Conservation (phyloP, 2,888 invertebrate genomes). For the Scaptomyza caliginosa region DNA sequence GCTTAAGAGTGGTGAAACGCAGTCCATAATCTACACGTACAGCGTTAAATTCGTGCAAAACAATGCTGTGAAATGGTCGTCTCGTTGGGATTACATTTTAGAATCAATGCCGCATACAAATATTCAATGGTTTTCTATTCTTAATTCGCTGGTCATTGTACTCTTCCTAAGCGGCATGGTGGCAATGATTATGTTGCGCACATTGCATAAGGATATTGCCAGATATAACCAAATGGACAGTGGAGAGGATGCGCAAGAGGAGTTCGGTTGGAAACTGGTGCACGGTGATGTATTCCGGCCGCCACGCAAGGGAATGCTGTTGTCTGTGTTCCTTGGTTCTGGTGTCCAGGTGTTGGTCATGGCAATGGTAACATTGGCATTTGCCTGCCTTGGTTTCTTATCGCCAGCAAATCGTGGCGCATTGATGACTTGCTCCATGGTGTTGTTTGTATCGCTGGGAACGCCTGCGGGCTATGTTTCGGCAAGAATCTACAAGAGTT, state of each 20-base stretch:
- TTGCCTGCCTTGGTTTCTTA: slow-evolving; percentile 99
- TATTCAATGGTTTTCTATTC: slow-evolving; percentile 99
- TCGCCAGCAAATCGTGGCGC: slow-evolving; percentile 99
- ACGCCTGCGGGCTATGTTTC: slow-evolving; percentile 98
- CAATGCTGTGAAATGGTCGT: slow-evolving; percentile 97
- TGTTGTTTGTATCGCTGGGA: slow-evolving; percentile 97
- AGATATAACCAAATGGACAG: slow-evolving; percentile 98
- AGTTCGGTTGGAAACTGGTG: slow-evolving; percentile 95
- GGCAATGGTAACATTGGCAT: slow-evolving; percentile 97
- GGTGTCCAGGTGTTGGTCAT: slow-evolving; percentile 98
- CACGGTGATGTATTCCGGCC: slow-evolving; percentile 99
- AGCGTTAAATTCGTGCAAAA: slow-evolving; percentile 91
- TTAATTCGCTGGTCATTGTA: slow-evolving; percentile 98
- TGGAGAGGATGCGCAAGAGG: slow-evolving; percentile 96
- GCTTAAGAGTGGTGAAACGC: slow-evolving; percentile 84
- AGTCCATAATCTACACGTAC: slow-evolving; percentile 93
- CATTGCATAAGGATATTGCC: slow-evolving; percentile 99
- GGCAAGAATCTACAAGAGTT: slow-evolving; percentile 98
- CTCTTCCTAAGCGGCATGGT: slow-evolving; percentile 99
- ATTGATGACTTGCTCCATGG: slow-evolving; percentile 98
- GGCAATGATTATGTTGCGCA: slow-evolving; percentile 98
- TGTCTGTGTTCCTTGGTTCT: slow-evolving; percentile 97
- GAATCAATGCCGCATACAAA: slow-evolving; percentile 99
- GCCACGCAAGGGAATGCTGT: slow-evolving; percentile 97
- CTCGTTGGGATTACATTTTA: slow-evolving; percentile 99